Evolutionary conservation across 2,888 invertebrate genomes (phyloP).

Genomic region (Opisthograptis luteolata): DNA sequence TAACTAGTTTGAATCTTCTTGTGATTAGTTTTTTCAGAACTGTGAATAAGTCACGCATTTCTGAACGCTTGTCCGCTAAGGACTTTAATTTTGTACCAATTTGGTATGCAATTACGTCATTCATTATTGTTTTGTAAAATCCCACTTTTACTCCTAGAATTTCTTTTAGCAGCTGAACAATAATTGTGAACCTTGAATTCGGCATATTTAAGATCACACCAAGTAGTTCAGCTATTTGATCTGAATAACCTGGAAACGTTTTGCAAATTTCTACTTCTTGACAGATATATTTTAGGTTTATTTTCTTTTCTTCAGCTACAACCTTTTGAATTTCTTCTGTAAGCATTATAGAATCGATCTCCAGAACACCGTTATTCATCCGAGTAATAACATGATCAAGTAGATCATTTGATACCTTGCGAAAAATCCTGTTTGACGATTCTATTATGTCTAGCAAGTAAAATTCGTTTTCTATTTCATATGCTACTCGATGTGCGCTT

Average conservation of each 20-base stretch:
- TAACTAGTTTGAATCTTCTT: constrained; percentile 40
- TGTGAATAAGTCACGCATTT: constrained; percentile 29
- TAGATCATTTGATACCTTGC: background rate
- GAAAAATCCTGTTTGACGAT: constrained; percentile 2
- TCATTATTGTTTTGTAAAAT: constrained; percentile 38
- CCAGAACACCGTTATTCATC: background rate
- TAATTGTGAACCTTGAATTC: background rate
- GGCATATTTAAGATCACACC: constrained; percentile 42
- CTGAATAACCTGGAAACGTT: constrained; percentile 47
- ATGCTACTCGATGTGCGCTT: background rate
- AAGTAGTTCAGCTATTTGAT: constrained; percentile 45
- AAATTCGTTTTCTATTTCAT: constrained; percentile 6
- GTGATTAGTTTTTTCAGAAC: constrained; percentile 33
- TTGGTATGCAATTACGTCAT: constrained; percentile 32
- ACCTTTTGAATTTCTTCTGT: background rate
- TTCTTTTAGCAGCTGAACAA: constrained; percentile 2
- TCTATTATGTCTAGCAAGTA: constrained; percentile 1
- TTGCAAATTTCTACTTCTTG: constrained; percentile 42
- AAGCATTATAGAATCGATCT: background rate
- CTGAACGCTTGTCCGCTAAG: constrained; percentile 14
- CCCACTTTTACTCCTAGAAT: constrained; percentile 25
- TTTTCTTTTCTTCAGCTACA: background rate
- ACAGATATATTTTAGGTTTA: constrained; percentile 1
- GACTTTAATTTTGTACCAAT: constrained; percentile 27
- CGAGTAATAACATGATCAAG: background rate